A percentile compares a stretch with the other conserved stretches of the same genome.
These are phyloP conservation scores for Hippasteria phrygiana DNA, from an alignment of 53 echinoderm and acorn worm species.

Conservation along the genomic window DNA sequence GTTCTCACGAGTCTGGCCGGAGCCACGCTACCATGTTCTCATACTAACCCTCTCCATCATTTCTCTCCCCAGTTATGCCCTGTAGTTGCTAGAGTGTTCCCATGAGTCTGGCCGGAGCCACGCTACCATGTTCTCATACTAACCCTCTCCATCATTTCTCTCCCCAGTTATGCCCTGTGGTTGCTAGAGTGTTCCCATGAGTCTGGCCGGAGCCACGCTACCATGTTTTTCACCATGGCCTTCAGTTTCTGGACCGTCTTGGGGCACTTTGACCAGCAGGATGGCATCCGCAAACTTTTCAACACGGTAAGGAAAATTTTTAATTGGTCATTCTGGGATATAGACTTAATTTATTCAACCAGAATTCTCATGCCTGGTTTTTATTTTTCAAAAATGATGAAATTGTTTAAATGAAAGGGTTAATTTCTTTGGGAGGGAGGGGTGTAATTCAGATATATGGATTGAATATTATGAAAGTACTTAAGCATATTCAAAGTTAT, in stretches of 20 bases:
- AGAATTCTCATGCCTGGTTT: too few species aligned
- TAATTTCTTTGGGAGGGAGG: too few species aligned
- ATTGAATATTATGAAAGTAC: too few species aligned
- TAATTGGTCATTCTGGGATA: too few species aligned
- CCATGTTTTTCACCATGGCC: slow-evolving; percentile 96
- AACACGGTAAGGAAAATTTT: slow-evolving; percentile 98
- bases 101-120: slow-evolving; percentile 97
- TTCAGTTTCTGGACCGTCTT: slow-evolving; percentile 87
- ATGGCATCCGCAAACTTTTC: slow-evolving; percentile 95
- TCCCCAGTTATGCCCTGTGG: slow-evolving; percentile 89
- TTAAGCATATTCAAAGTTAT: too few species aligned
- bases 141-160: neutral
- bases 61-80: slow-evolving; percentile 73
- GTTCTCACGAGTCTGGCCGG: slow-evolving; percentile 93
- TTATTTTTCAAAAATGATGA: too few species aligned
- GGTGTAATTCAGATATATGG: too few species aligned
- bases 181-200: slow-evolving; percentile 97
- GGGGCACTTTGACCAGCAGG: slow-evolving; percentile 89
- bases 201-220: slow-evolving; percentile 96
- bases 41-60: neutral
- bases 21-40: slow-evolving; percentile 96
- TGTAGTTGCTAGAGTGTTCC: slow-evolving; percentile 95
- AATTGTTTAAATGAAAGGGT: too few species aligned
- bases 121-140: slow-evolving; percentile 84
- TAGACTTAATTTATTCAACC: too few species aligned